Evolutionary conservation across 2,113 vertebrate genomes (phyloP).

Genomic region (Heterotis niloticus): DNA sequence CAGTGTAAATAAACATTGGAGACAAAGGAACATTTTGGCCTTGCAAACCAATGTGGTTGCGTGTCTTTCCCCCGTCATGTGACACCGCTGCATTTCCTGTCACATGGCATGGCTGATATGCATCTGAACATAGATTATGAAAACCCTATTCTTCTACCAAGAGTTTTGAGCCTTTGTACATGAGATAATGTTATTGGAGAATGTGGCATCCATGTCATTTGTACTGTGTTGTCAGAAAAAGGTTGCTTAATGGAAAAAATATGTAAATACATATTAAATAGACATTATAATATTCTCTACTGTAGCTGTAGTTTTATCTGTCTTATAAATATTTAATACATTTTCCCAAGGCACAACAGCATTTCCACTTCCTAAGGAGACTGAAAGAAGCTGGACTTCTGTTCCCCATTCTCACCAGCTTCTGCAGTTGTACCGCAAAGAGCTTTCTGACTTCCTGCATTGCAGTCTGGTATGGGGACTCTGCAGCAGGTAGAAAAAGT

Average conservation of each 20-base stretch:
- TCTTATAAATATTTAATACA: neutral
- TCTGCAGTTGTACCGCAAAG: too few species aligned
- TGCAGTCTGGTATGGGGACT: too few species aligned
- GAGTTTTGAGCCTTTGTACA: conserved; percentile 59
- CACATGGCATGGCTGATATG: conserved; percentile 39
- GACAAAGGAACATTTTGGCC: neutral
- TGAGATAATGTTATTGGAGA: conserved; percentile 55
- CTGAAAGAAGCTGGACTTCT: neutral
- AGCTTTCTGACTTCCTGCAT: too few species aligned
- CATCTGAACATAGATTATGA: conserved; percentile 32
- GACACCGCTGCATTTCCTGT: conserved; percentile 27
- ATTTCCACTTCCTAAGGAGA: neutral
- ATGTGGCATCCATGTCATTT: conserved; percentile 63
- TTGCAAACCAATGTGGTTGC: neutral
- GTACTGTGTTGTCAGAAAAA: conserved; percentile 62
- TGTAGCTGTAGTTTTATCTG: conserved; percentile 18
- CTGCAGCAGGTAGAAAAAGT: too few species aligned
- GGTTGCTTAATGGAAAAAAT: conserved; percentile 50
- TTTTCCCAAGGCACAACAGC: neutral
- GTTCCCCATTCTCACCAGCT: too few species aligned
- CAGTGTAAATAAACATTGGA: conserved; percentile 25
- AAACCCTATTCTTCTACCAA: conserved; percentile 71
- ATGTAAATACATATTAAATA: conserved; percentile 62
- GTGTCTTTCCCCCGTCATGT: conserved; percentile 32
- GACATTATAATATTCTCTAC: conserved; percentile 46